These are phyloP conservation scores for Drosophila nannoptera DNA, from an alignment of 1,140 invertebrate genomes.

Conservation along the genomic window DNA sequence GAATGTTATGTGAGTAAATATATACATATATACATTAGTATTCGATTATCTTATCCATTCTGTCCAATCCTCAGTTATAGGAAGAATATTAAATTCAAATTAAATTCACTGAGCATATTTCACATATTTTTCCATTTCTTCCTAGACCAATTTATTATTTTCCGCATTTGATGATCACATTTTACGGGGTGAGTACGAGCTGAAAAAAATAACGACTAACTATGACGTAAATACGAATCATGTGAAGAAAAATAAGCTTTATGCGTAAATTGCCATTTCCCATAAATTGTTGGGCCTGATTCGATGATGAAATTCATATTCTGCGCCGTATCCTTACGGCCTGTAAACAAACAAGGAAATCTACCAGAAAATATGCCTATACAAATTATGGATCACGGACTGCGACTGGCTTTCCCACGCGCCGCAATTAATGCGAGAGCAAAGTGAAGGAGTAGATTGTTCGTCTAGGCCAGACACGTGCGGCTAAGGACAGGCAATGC, in stretches of 20 bases:
- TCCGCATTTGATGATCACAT: background rate
- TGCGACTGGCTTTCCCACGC: slow-evolving; percentile 38
- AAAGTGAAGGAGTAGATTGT: slow-evolving; percentile 15
- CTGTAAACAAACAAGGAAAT: slow-evolving; percentile 18
- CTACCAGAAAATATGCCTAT: slow-evolving; percentile 18
- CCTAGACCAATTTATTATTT: background rate
- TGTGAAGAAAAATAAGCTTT: slow-evolving; percentile 23
- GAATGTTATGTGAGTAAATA: background rate
- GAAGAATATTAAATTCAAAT: no score
- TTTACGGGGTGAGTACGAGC: no score
- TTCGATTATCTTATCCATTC: no score
- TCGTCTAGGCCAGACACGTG: slow-evolving; percentile 28
- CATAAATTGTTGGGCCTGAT: background rate
- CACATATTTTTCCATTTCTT: no score
- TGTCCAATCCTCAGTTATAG: no score
- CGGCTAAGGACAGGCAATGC: slow-evolving; percentile 25
- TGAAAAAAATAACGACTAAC: background rate
- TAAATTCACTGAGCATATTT: no score
- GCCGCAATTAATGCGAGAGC: slow-evolving; percentile 51
- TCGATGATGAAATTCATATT: slow-evolving; percentile 17
- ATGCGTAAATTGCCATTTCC: slow-evolving; percentile 1
- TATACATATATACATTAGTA: no score
- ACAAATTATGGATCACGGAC: slow-evolving; percentile 5
- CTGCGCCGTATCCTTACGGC: slow-evolving; percentile 4
- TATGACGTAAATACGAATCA: slow-evolving; percentile 11